Percentiles rank a stretch among this genome's conserved stretches.
Conservation (phyloP, 1,140 invertebrate species). For the Druon quercuslanigerum region DNA sequence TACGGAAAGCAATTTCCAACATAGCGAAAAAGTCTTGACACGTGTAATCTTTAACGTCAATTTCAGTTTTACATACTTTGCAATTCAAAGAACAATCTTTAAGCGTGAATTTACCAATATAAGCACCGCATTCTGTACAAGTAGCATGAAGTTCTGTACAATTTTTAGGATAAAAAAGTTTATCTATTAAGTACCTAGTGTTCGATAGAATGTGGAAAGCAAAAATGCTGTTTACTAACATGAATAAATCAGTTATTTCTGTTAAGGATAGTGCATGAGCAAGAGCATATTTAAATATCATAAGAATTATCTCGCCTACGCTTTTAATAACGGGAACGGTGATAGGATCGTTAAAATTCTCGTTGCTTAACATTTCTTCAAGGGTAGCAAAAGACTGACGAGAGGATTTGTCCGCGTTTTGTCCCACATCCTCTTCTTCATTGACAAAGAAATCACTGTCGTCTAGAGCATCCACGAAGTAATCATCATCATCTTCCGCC, state of each 20-base stretch:
- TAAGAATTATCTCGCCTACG: too few species aligned
- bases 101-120: not conserved
- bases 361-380: too few species aligned
- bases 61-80: not conserved
- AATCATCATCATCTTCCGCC: too few species aligned
- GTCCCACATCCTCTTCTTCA: too few species aligned
- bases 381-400: too few species aligned
- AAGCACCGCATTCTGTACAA: slow-evolving; percentile 25
- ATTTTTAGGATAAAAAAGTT: slow-evolving; percentile 34
- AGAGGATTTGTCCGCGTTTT: too few species aligned
- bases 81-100: too few species aligned
- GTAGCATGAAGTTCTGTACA: slow-evolving; percentile 7
- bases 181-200: slow-evolving; percentile 30
- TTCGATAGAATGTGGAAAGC: slow-evolving; percentile 9
- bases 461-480: too few species aligned
- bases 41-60: not conserved
- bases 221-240: slow-evolving; percentile 28
- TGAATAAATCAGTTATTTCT: not conserved
- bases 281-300: not conserved
- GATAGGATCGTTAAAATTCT: too few species aligned
- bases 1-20: not conserved
- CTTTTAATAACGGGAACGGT: too few species aligned
- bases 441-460: too few species aligned
- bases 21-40: not conserved
- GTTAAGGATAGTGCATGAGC: not conserved